A percentile compares a stretch with the other conserved stretches of the same genome.
phyloP scores from a whole-genome alignment of 2,797 vertebrate species.

The Arrhamphus sclerolepis region DNA sequence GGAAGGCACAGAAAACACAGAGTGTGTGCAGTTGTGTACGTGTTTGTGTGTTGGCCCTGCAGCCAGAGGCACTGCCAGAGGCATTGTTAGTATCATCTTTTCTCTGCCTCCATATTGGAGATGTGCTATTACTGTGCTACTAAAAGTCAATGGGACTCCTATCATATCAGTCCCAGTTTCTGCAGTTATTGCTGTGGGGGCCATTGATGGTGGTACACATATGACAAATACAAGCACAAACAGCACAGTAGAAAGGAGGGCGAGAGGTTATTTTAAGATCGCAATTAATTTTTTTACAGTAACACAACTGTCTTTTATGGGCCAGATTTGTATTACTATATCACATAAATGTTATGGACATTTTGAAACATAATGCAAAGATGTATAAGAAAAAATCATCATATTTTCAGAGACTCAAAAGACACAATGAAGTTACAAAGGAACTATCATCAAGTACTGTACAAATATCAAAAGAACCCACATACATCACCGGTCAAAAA shows the following conservation, averaged over 20 bases:
- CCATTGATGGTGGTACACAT: conserved; percentile 13
- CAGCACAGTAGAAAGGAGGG: not conserved
- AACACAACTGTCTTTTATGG: not conserved
- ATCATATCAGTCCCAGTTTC: conserved; percentile 45
- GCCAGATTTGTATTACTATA: not conserved
- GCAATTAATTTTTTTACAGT: no score
- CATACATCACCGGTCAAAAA: no score
- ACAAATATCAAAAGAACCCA: no score
- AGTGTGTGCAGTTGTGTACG: conserved; percentile 29
- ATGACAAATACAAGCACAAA: conserved; percentile 31
- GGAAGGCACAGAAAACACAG: conserved; percentile 55
- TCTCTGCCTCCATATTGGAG: conserved; percentile 66
- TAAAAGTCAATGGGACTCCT: conserved; percentile 59
- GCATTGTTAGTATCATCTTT: conserved; percentile 74
- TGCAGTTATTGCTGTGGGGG: conserved; percentile 27
- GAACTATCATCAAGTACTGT: no score
- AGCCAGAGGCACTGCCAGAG: conserved; percentile 71
- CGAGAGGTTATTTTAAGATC: not conserved
- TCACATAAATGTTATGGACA: not conserved
- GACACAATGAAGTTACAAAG: no score
- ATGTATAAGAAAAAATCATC: no score
- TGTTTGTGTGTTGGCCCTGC: conserved; percentile 46
- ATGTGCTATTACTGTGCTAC: conserved; percentile 62
- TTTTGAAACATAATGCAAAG: no score
- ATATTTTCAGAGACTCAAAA: no score